These are phyloP conservation scores for Cylloceria caligata DNA, from an alignment of 2,888 invertebrate species.

Conservation along the genomic window DNA sequence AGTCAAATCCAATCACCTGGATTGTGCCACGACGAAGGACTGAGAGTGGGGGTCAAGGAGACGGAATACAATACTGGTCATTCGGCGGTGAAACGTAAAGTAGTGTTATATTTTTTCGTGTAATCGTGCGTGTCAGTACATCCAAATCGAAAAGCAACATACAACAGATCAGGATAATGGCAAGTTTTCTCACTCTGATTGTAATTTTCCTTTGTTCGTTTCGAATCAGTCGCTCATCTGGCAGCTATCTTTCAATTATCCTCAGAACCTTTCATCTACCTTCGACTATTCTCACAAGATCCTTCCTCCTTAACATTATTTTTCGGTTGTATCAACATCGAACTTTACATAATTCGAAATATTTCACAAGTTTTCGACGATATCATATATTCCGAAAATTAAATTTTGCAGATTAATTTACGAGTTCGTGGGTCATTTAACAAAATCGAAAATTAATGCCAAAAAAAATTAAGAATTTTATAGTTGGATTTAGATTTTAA, in stretches of 20 bases:
- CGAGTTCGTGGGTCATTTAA: not conserved
- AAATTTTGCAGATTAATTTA: not conserved
- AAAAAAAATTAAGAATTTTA: too few species aligned
- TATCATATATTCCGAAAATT: not conserved
- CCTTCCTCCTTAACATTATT: conserved; percentile 30
- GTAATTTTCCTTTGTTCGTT: not conserved
- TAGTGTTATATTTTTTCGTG: conserved; percentile 56
- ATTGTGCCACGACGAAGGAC: conserved; percentile 24
- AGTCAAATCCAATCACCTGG: too few species aligned
- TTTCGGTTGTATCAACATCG: not conserved
- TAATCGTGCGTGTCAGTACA: conserved; percentile 63
- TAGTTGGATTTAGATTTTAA: too few species aligned
- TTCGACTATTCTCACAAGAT: conserved; percentile 3
- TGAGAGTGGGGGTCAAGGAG: conserved; percentile 21
- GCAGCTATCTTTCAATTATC: conserved; percentile 50
- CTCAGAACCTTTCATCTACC: conserved; percentile 62
- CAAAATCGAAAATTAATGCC: too few species aligned
- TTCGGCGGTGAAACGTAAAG: conserved; percentile 28
- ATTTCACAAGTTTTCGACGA: not conserved
- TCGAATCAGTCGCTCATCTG: not conserved
- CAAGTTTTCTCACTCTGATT: not conserved
- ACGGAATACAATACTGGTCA: conserved; percentile 64
- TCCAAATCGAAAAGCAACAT: conserved; percentile 6
- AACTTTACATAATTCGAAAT: not conserved
- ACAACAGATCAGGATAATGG: conserved; percentile 45